These are phyloP conservation scores for Callimico goeldii DNA, from an alignment of 2,797 vertebrate genomes.

Conservation along the genomic window DNA sequence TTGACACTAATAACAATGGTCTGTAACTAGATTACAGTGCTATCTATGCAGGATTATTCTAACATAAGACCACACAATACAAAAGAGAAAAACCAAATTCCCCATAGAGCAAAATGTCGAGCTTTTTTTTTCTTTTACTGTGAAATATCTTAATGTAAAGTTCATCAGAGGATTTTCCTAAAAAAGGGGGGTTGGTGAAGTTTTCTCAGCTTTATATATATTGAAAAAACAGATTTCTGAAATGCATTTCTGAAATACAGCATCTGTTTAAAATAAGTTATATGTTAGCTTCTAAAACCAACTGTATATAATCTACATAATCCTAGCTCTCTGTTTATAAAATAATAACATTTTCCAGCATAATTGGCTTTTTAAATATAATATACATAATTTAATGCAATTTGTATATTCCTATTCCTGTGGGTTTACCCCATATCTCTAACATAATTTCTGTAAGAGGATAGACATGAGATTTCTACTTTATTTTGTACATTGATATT, in stretches of 20 bases:
- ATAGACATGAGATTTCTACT: neutral
- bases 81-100: slow-evolving; percentile 6
- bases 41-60: neutral
- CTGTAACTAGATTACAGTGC: slow-evolving; percentile 51
- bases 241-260: slow-evolving; percentile 31
- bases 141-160: neutral
- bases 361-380: slow-evolving; percentile 54
- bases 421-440: slow-evolving; percentile 12
- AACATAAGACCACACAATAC: neutral
- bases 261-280: slow-evolving; percentile 38
- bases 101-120: neutral
- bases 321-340: slow-evolving; percentile 40
- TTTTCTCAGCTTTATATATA: slow-evolving; percentile 16
- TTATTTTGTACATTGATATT: slow-evolving; percentile 37
- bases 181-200: neutral
- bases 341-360: slow-evolving; percentile 51
- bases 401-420: slow-evolving; percentile 3
- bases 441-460: slow-evolving; percentile 54
- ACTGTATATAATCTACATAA: neutral
- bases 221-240: slow-evolving; percentile 24
- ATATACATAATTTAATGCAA: slow-evolving; percentile 33
- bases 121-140: neutral
- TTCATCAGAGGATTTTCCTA: slow-evolving; percentile 26
- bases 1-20: slow-evolving; percentile 43
- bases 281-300: slow-evolving; percentile 53